Conservation (phyloP, 2,888 invertebrate genomes). For the Heliothis peltigera region DNA sequence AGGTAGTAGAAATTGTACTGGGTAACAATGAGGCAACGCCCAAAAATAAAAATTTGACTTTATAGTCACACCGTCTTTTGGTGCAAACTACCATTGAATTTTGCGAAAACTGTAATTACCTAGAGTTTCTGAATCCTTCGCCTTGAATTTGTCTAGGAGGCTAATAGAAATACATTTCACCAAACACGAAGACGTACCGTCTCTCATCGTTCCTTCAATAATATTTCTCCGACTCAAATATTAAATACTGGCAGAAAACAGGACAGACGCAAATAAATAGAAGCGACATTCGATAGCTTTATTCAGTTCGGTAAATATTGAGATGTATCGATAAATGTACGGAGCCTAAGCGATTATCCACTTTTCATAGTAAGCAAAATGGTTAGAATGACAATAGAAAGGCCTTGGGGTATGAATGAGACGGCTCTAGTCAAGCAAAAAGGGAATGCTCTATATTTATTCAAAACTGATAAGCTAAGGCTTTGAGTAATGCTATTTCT, state of each 20-base stretch:
- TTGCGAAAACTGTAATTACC: background rate
- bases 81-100: too few relatives aligned
- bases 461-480: background rate
- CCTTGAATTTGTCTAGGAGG: background rate
- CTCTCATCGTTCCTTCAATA: conserved; percentile 4
- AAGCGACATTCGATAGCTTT: conserved; percentile 30
- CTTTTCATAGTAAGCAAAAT: conserved; percentile 4
- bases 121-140: too few relatives aligned
- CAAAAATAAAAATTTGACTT: too few relatives aligned
- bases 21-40: too few relatives aligned
- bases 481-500: background rate
- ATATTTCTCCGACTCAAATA: background rate
- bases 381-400: background rate
- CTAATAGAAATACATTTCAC: conserved; percentile 1
- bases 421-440: background rate
- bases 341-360: conserved; percentile 34
- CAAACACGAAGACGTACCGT: background rate
- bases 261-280: conserved; percentile 29
- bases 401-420: conserved; percentile 7
- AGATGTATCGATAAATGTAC: conserved; percentile 20
- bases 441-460: background rate
- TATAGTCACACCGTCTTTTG: too few relatives aligned
- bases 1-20: too few relatives aligned
- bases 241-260: conserved; percentile 7
- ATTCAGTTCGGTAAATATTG: conserved; percentile 43